These are phyloP conservation scores for Tipula unca DNA, from an alignment of 2,888 invertebrate genomes.

Conservation along the genomic window DNA sequence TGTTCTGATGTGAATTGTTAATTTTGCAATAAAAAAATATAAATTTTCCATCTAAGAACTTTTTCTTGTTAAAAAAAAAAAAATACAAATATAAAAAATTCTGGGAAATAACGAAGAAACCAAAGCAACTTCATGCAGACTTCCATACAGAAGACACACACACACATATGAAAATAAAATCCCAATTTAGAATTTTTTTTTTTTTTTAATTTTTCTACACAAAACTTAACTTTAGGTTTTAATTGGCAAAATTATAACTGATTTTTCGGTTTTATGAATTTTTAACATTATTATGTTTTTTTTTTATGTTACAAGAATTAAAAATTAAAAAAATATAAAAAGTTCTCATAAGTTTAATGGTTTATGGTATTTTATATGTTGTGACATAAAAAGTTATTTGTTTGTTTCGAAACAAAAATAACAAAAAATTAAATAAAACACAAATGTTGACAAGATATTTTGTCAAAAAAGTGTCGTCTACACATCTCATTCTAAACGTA, in stretches of 20 bases:
- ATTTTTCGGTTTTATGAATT: neutral
- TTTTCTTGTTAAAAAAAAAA: neutral
- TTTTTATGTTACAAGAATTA: neutral
- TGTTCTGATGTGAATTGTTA: neutral
- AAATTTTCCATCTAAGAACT: neutral
- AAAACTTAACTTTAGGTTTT: conserved; percentile 1
- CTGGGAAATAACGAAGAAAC: neutral
- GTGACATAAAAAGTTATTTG: neutral
- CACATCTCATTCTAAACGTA: neutral
- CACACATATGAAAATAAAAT: neutral
- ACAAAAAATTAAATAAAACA: neutral
- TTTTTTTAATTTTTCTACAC: neutral
- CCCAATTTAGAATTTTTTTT: neutral
- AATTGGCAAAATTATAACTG: conserved; percentile 8
- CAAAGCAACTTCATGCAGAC: neutral
- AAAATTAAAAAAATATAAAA: neutral
- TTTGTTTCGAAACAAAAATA: neutral
- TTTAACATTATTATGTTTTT: neutral
- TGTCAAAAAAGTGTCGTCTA: neutral
- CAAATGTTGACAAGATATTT: neutral
- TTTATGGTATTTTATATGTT: neutral
- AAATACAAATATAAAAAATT: neutral
- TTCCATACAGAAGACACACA: neutral
- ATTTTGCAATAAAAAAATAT: neutral
- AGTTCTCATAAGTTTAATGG: conserved; percentile 14